A percentile compares a stretch with the other conserved stretches of the same genome.
Evolutionary conservation across 2,113 vertebrate genomes (phyloP).

Genomic region (Pithys albifrons): DNA sequence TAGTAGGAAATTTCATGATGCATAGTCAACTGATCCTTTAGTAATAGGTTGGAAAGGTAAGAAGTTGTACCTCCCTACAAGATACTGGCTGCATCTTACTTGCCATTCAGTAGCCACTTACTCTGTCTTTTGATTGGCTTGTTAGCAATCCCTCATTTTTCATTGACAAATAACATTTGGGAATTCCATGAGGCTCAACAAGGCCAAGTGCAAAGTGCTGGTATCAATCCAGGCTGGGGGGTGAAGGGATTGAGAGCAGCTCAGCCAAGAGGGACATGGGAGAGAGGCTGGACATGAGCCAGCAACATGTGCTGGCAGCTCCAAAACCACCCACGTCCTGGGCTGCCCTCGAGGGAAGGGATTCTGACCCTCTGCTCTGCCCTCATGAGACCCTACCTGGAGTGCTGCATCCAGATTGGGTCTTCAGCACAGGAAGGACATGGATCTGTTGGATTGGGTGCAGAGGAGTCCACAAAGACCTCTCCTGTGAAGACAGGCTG

Average conservation of each 20-base stretch:
- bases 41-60: not conserved
- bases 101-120: not conserved
- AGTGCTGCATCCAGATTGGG: not conserved
- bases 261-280: not conserved
- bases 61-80: rapidly evolving
- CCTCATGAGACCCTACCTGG: not conserved
- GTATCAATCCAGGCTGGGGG: not conserved
- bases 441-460: not conserved
- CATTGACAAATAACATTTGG: not conserved
- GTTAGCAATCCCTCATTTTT: not conserved
- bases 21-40: not conserved
- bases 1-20: not conserved
- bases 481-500: not conserved
- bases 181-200: not conserved
- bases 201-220: not conserved
- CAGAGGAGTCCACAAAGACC: not conserved
- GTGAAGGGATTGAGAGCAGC: not conserved
- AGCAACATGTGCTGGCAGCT: not conserved
- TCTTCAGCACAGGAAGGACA: not conserved
- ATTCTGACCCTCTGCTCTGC: not conserved
- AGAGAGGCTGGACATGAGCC: not conserved
- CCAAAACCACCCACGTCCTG: not conserved
- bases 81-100: not conserved
- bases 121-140: not conserved
- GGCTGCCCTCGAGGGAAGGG: not conserved